phyloP scores from a whole-genome alignment of 2,888 invertebrate species.

The Caenorhabditis imperialis region DNA sequence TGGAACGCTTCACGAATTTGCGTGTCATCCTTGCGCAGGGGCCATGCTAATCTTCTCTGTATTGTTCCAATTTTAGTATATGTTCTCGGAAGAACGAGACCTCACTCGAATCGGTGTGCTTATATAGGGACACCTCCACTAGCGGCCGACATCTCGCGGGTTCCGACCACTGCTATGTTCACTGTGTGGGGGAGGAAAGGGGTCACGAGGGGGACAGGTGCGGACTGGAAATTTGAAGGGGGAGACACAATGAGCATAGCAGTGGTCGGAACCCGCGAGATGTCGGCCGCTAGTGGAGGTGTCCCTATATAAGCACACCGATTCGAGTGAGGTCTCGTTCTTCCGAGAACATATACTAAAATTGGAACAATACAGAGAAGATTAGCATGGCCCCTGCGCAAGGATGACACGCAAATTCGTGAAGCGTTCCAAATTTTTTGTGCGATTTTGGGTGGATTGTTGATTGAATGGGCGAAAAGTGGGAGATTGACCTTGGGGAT shows the following conservation, averaged over 20 bases:
- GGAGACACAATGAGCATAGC: too few relatives aligned
- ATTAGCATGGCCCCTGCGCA: slow-evolving; percentile 93
- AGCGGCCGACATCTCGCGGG: too few relatives aligned
- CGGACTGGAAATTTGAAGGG: neutral
- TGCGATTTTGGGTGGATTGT: neutral
- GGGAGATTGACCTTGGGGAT: slow-evolving; percentile 21
- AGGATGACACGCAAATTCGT: slow-evolving; percentile 94
- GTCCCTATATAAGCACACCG: too few relatives aligned
- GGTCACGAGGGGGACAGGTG: too few relatives aligned
- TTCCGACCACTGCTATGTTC: too few relatives aligned
- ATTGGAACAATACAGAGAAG: slow-evolving; percentile 94
- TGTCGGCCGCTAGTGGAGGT: too few relatives aligned
- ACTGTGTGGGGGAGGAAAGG: too few relatives aligned
- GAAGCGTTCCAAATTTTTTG: slow-evolving; percentile 86
- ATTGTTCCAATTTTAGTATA: slow-evolving; percentile 89
- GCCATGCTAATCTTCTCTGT: slow-evolving; percentile 94
- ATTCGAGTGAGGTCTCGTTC: too few relatives aligned
- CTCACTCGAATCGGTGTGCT: too few relatives aligned
- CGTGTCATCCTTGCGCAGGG: slow-evolving; percentile 93
- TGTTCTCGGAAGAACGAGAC: slow-evolving; percentile 70
- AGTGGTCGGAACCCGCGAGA: too few relatives aligned
- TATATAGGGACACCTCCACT: too few relatives aligned
- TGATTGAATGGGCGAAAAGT: too few relatives aligned
- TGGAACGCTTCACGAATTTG: slow-evolving; percentile 92
- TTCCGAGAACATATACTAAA: slow-evolving; percentile 80